Conservation (phyloP, 2,888 invertebrate genomes). For the Xylota segnis region DNA sequence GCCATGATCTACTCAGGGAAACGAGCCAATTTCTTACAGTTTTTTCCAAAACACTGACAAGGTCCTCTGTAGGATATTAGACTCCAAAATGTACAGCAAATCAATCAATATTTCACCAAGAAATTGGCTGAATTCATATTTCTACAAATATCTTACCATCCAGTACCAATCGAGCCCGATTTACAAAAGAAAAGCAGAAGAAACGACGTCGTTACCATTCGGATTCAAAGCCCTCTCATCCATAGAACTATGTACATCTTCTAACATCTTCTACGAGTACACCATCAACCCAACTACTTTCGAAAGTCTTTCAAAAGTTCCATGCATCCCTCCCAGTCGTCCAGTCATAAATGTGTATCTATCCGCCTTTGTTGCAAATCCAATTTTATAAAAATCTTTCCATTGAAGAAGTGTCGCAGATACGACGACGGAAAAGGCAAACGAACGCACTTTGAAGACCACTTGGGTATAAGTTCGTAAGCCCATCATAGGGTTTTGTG, state of each 20-base stretch:
- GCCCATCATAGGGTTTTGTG: constrained; percentile 72
- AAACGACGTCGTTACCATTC: neutral
- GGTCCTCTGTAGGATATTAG: no score
- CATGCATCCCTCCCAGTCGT: neutral
- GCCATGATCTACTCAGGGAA: no score
- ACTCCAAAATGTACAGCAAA: no score
- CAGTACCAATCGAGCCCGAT: neutral
- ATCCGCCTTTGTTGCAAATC: constrained; percentile 38
- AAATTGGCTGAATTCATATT: no score
- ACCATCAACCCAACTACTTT: neutral
- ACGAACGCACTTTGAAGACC: constrained; percentile 64
- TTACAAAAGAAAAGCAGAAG: no score
- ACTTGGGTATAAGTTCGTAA: constrained; percentile 73
- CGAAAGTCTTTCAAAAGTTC: neutral
- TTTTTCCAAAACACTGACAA: no score
- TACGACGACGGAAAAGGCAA: constrained; percentile 55
- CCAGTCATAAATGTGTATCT: neutral
- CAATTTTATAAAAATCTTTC: constrained; percentile 51
- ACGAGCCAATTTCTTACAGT: no score
- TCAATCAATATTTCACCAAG: no score
- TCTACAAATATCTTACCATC: neutral
- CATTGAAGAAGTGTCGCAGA: constrained; percentile 13
- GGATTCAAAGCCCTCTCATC: neutral
- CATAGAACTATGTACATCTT: neutral
- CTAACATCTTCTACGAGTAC: neutral